A percentile compares a stretch with the other conserved stretches of the same genome.
These are phyloP conservation scores for Oreocharis arfaki DNA, from an alignment of 2,113 vertebrate species.

Conservation along the genomic window DNA sequence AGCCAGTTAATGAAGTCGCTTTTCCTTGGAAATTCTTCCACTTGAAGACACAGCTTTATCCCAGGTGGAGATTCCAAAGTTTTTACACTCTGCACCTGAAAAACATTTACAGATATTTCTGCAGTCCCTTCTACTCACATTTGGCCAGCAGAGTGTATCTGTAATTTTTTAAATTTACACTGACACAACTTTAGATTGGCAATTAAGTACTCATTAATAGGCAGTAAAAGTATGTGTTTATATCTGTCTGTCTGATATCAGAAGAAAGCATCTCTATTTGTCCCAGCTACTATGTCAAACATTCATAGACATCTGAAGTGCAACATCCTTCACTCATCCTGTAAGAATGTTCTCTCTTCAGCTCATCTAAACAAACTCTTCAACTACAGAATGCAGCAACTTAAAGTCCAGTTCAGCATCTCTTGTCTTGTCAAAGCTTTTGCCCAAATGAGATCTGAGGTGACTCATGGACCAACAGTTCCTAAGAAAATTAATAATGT, in stretches of 20 bases:
- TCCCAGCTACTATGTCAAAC: neutral
- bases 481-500: neutral
- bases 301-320: neutral
- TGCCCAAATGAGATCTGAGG: neutral
- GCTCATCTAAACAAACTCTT: conserved; percentile 9
- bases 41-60: neutral
- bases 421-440: neutral
- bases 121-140: neutral
- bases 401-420: neutral
- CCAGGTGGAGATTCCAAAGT: neutral
- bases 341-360: conserved; percentile 11
- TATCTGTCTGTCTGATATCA: neutral
- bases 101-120: neutral
- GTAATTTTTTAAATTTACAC: neutral
- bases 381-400: neutral
- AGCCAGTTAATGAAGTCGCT: neutral
- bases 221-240: neutral
- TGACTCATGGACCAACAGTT: neutral
- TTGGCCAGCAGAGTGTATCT: neutral
- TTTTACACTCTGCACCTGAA: neutral
- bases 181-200: neutral
- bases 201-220: neutral
- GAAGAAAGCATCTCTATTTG: neutral
- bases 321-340: neutral
- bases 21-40: neutral